These are phyloP conservation scores for Xerus inauris DNA, from an alignment of 2,113 vertebrate genomes.

Conservation along the genomic window DNA sequence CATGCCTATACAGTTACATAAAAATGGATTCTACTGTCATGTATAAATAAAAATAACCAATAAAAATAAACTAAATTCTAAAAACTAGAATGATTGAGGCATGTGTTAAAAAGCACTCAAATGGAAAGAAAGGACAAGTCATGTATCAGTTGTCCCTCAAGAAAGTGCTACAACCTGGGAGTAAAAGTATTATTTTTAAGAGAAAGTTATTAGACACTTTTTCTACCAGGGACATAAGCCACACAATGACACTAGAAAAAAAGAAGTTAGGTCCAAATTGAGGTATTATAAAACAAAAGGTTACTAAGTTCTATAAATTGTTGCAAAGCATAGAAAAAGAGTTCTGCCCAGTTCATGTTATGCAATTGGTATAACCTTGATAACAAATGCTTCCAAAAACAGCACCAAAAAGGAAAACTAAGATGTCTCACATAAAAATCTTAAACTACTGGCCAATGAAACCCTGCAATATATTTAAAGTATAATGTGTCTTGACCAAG, in stretches of 20 bases:
- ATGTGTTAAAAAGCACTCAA: neutral
- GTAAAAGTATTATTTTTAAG: neutral
- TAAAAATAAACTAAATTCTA: too few relatives aligned
- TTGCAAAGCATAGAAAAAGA: neutral
- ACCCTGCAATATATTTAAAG: conserved; percentile 1
- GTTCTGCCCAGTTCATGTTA: neutral
- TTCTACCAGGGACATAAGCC: neutral
- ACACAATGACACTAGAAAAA: neutral
- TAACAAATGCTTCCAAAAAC: conserved; percentile 36
- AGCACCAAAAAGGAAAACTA: conserved; percentile 37
- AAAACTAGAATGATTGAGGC: neutral
- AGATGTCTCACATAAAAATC: conserved; percentile 47
- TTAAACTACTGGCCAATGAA: conserved; percentile 44
- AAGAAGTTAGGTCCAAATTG: neutral
- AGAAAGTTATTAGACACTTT: neutral
- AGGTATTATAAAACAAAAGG: neutral
- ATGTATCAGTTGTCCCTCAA: neutral
- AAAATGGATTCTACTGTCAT: too few relatives aligned
- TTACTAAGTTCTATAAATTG: conserved; percentile 42
- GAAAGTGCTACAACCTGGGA: conserved; percentile 25
- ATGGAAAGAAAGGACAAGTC: neutral
- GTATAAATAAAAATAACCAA: too few relatives aligned
- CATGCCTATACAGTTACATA: too few relatives aligned
- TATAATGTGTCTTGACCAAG: neutral
- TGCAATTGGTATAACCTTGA: conserved; percentile 3